Conservation (phyloP, 2,797 vertebrate species). For the Forpus xanthops region DNA sequence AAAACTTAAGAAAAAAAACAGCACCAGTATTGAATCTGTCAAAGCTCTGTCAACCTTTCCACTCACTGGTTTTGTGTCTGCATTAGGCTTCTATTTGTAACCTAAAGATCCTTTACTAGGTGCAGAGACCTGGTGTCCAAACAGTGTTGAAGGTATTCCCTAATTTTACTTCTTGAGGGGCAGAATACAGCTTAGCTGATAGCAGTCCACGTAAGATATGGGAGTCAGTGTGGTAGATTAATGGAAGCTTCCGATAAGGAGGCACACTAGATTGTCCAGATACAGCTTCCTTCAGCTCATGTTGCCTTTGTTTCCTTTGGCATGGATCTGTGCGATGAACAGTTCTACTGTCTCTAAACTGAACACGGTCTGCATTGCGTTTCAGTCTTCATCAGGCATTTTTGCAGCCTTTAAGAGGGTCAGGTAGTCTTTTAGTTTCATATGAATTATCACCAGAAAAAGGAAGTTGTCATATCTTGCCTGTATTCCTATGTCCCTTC, state of each 20-base stretch:
- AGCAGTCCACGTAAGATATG: not conserved
- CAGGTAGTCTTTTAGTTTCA: not conserved
- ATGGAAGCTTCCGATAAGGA: not conserved
- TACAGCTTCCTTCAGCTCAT: not conserved
- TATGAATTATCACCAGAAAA: constrained; percentile 3
- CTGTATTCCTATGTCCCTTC: not conserved
- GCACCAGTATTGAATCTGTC: not conserved
- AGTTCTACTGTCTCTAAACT: not conserved
- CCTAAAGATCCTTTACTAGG: not conserved
- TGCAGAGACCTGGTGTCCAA: not conserved
- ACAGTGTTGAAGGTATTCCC: not conserved
- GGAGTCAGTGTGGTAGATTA: not conserved
- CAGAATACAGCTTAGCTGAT: not conserved
- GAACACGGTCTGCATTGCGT: not conserved
- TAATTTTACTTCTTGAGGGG: not conserved
- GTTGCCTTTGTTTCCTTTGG: not conserved
- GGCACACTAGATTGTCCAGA: not conserved
- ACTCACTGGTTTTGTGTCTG: not conserved
- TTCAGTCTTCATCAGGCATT: not conserved
- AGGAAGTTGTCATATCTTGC: constrained; percentile 15
- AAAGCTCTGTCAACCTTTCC: not conserved
- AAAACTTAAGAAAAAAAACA: not conserved
- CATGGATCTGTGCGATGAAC: not conserved
- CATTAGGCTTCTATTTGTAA: not conserved
- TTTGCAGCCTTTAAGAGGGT: not conserved